Evolutionary conservation across 2,888 invertebrate species (phyloP).

Genomic region (Apotomis capreana): DNA sequence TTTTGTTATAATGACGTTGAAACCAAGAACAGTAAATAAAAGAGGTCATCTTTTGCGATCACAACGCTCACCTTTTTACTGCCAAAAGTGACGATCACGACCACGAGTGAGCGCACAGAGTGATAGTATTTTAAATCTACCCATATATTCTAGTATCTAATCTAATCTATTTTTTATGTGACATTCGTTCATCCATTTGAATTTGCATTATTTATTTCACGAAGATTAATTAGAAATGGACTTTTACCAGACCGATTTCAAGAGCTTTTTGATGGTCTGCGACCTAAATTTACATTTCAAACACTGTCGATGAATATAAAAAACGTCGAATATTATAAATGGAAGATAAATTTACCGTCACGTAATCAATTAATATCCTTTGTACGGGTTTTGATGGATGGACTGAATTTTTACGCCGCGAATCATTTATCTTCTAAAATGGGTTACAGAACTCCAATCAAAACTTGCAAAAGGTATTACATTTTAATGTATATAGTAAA

Average conservation of each 20-base stretch:
- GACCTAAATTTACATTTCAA: constrained; percentile 7
- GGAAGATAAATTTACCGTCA: constrained; percentile 14
- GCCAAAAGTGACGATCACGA: no score
- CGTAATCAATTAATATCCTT: constrained; percentile 11
- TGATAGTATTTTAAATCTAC: no score
- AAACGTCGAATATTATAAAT: constrained; percentile 9
- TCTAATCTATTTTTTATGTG: no score
- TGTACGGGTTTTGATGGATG: constrained; percentile 27
- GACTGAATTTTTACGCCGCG: constrained; percentile 16
- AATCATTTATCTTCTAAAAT: constrained; percentile 34
- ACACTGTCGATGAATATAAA: not conserved
- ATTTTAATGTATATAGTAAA: no score
- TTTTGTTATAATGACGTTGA: no score
- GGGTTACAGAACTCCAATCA: constrained; percentile 6
- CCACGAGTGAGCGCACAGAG: no score
- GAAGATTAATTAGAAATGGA: not conserved
- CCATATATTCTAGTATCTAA: no score
- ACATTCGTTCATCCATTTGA: no score
- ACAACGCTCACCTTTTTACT: no score
- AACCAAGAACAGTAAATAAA: no score
- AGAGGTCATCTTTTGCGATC: no score
- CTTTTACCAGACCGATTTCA: not conserved
- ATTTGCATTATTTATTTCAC: not conserved
- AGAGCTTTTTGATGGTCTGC: not conserved
- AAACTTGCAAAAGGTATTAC: not conserved